Conservation (phyloP, 2,888 invertebrate genomes). For the Aphodius sticticus region DNA sequence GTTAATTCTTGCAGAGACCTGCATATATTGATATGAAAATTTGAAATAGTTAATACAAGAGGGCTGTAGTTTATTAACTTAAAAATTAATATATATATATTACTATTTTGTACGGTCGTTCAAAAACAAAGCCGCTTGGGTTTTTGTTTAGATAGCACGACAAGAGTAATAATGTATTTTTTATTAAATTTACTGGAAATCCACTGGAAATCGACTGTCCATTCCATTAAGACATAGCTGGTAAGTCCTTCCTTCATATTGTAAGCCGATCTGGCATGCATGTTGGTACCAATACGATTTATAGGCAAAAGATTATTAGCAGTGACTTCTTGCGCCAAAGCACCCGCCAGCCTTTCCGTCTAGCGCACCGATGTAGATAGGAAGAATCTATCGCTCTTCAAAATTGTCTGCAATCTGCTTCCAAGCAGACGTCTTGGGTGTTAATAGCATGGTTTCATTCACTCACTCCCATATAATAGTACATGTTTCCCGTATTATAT, state of each 20-base stretch:
- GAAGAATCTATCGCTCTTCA: slow-evolving; percentile 21
- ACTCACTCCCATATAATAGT: neutral
- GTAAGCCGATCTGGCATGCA: neutral
- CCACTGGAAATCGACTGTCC: neutral
- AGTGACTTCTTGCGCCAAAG: neutral
- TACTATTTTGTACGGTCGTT: neutral
- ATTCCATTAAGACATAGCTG: neutral
- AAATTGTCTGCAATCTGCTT: slow-evolving; percentile 20
- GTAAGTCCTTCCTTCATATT: neutral
- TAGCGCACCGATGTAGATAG: slow-evolving; percentile 21
- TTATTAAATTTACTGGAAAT: neutral
- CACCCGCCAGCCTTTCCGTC: neutral
- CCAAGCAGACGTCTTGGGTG: neutral
- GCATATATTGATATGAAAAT: no score
- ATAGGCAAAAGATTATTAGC: neutral
- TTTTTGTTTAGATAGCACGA: neutral
- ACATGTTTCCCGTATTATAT: slow-evolving; percentile 4
- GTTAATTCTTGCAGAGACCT: no score
- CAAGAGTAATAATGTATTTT: neutral
- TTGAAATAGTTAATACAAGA: no score
- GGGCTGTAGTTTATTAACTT: no score
- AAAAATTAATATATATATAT: no score
- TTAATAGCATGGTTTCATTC: neutral
- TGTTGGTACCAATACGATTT: neutral
- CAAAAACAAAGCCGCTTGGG: neutral